phyloP scores from a whole-genome alignment of 1,140 invertebrate genomes.

The Pemphigus obesinymphae region DNA sequence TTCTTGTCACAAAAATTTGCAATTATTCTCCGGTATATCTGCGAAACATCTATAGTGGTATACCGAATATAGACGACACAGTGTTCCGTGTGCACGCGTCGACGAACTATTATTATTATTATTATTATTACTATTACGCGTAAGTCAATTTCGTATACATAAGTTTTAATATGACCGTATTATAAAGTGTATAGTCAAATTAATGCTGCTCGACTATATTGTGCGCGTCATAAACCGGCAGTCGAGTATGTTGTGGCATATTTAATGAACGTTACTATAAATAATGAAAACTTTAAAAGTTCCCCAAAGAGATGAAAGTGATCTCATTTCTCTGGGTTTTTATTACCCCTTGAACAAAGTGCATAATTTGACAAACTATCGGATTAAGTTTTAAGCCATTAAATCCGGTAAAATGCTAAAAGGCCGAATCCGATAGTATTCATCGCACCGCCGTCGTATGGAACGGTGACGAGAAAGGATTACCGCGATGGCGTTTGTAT shows the following conservation, averaged over 20 bases:
- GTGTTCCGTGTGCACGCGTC: background rate
- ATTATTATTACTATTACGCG: background rate
- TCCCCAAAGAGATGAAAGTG: slow-evolving; percentile 8
- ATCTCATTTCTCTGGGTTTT: background rate
- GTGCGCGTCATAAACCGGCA: background rate
- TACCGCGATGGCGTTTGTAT: too few species aligned
- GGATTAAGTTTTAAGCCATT: slow-evolving; percentile 16
- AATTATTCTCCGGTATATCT: too few species aligned
- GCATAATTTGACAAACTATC: slow-evolving; percentile 15
- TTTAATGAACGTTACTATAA: background rate
- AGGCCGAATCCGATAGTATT: background rate
- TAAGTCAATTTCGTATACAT: background rate
- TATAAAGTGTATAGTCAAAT: background rate
- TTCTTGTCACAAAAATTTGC: too few species aligned
- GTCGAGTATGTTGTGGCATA: background rate
- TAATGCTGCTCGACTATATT: background rate
- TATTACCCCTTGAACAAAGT: background rate
- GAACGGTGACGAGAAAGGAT: background rate
- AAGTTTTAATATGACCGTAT: background rate
- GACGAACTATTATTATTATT: background rate
- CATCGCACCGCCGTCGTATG: background rate
- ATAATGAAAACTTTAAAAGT: slow-evolving; percentile 29
- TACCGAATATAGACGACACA: background rate
- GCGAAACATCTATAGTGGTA: too few species aligned
- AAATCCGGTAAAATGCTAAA: slow-evolving; percentile 1